Base-by-base conservation (phyloP, 2,113 vertebrate genomes). In the Petaurus breviceps region DNA sequence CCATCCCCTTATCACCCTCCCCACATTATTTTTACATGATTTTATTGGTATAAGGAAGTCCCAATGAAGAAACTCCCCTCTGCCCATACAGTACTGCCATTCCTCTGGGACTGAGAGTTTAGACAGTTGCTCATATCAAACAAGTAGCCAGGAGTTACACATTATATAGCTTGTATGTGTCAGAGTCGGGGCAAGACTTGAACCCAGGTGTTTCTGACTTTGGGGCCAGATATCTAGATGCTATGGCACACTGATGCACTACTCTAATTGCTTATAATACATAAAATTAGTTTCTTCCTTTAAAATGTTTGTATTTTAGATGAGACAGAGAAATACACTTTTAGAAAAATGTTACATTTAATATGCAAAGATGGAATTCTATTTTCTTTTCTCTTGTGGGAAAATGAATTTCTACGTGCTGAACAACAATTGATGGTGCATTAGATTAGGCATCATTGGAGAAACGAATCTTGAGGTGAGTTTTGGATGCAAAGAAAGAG, bases 391-490 rank as follows among this genome's bases (percentile, higher is more conserved):
- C 89, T 93, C 57, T 84, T 96, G 90, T 46, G 11, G 53, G 26
- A 7, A 92, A 93, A 92, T 10, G 0, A 7, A 91, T 91, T 93
- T 96, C 68, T 91, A n/a, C 68, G 23, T 43, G n/a, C 43, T 43
- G 68, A 84, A 84, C 16, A 77, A 77, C 5, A 90, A 91, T 23
- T 93, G 47, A 31, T 49, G 90, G 93, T 93, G 77, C n/a, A 57
- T 46, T 94, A 84, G 52, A 50, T 61, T 3, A 94, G 26, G 9
- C 37, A 5, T 53, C 91, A 68, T 0, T 91, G 89, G n/a, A 84
- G 19, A 93, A 95, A 92, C 52, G 50, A 90, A 95, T 92, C 94
- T 3, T 46, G 9, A 93, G 50, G 77, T 53, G 19, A 92, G 95
- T 51, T 93, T 6, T 90, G 53, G 92, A 94, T 37, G 50, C 43